Conservation (phyloP, 2,797 vertebrate species). For the Labeo calbasu region DNA sequence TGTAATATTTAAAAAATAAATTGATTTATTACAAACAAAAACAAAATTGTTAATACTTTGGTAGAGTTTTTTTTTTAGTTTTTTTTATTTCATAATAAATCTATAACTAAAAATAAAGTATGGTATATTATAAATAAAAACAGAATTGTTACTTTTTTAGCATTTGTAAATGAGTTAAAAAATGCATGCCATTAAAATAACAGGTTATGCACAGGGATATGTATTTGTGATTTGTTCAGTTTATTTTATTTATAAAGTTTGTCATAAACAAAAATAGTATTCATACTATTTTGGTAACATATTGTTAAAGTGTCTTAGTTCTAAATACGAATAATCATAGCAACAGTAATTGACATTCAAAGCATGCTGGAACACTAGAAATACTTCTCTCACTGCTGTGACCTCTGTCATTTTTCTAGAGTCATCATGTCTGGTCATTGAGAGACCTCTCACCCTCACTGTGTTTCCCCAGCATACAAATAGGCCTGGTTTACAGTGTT, state of each 20-base stretch:
- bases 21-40: neutral
- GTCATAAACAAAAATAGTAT: neutral
- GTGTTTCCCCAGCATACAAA: constrained; percentile 35
- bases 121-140: too few species aligned
- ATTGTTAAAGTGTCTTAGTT: neutral
- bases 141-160: neutral
- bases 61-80: too few species aligned
- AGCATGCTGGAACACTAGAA: neutral
- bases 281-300: neutral
- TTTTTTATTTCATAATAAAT: too few species aligned
- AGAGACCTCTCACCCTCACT: neutral
- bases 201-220: too few species aligned
- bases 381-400: neutral
- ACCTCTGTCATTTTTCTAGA: constrained; percentile 20
- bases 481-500: neutral
- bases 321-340: neutral
- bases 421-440: constrained; percentile 16
- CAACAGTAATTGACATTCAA: neutral
- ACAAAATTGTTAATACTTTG: neutral
- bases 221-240: neutral
- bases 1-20: neutral
- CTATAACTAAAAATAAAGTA: neutral
- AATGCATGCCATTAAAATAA: too few species aligned
- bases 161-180: neutral
- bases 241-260: neutral